Evolutionary conservation across 2,888 invertebrate species (phyloP).

Genomic region (Tanypteryx hageni): DNA sequence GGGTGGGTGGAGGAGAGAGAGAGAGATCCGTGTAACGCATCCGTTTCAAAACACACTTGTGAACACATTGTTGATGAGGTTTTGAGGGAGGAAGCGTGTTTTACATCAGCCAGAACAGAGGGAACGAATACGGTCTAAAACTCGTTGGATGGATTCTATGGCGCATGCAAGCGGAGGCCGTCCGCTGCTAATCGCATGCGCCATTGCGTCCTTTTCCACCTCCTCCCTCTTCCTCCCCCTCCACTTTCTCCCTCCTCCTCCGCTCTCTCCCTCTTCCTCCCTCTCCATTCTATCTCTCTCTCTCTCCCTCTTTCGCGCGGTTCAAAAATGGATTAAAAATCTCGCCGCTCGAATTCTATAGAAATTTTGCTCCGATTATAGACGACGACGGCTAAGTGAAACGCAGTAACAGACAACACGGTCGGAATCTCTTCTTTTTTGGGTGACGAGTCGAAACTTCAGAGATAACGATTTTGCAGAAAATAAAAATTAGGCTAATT

Average conservation of each 20-base stretch:
- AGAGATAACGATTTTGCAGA: too few species aligned
- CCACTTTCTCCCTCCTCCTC: background rate
- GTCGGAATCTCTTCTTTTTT: too few species aligned
- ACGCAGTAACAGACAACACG: too few species aligned
- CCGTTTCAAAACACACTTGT: conserved; percentile 64
- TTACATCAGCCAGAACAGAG: conserved; percentile 62
- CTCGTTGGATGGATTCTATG: conserved; percentile 52
- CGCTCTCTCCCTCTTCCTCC: background rate
- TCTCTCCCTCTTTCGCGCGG: background rate
- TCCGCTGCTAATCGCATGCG: conserved; percentile 50
- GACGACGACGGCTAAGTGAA: background rate
- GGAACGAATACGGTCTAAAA: conserved; percentile 45
- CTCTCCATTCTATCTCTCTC: background rate
- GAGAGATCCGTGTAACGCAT: background rate
- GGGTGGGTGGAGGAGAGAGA: background rate
- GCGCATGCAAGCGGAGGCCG: conserved; percentile 43
- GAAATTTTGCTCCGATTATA: background rate
- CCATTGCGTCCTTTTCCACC: conserved; percentile 19
- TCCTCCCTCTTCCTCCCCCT: background rate
- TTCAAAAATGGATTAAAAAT: conserved; percentile 62
- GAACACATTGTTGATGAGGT: conserved; percentile 64
- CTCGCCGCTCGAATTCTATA: background rate
- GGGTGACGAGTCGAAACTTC: too few species aligned
- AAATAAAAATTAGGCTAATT: too few species aligned
- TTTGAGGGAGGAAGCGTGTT: conserved; percentile 49